phyloP scores from a whole-genome alignment of 2,888 invertebrate species.

The Heliconius erato region DNA sequence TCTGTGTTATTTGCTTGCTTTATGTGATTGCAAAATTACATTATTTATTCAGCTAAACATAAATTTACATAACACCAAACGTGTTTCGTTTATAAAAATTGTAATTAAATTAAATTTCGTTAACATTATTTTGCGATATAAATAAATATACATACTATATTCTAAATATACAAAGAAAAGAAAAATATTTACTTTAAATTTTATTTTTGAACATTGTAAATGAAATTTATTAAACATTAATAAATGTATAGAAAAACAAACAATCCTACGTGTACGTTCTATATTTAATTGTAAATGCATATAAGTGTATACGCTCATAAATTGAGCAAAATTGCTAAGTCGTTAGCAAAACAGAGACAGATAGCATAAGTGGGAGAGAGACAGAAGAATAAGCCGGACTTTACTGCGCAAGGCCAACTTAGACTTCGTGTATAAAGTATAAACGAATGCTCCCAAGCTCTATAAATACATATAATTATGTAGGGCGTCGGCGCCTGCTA shows the following conservation, averaged over 20 bases:
- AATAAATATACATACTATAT: background rate
- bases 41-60: conserved; percentile 6
- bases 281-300: background rate
- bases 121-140: background rate
- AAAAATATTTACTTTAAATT: background rate
- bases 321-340: conserved; percentile 3
- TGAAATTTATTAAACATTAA: background rate
- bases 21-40: background rate
- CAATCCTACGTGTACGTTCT: background rate
- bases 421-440: conserved; percentile 11
- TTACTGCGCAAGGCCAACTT: conserved; percentile 50
- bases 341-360: background rate
- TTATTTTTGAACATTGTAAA: background rate
- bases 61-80: background rate
- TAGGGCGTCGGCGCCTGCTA: background rate
- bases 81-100: background rate
- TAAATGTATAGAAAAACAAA: background rate
- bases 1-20: background rate
- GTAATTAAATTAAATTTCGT: background rate
- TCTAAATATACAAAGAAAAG: background rate
- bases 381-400: conserved; percentile 27
- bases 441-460: background rate
- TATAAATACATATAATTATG: background rate
- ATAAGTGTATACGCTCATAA: background rate
- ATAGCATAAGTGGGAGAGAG: background rate